A percentile compares a stretch with the other conserved stretches of the same genome.
Evolutionary conservation across 2,797 vertebrate species (phyloP).

Genomic region (Peromyscus eremicus): DNA sequence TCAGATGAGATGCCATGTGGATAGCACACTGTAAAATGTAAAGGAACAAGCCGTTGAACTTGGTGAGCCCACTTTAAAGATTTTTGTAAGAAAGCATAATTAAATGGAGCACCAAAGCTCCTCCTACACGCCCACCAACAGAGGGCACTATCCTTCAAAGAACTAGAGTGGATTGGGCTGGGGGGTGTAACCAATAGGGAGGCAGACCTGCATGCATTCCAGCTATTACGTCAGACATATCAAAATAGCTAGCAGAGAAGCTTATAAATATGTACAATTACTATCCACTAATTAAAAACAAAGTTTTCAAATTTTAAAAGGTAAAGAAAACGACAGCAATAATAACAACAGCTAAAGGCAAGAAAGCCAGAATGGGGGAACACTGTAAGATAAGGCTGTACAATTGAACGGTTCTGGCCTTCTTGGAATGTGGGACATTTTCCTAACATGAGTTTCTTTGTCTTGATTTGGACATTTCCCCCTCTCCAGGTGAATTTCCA

Average conservation of each 20-base stretch:
- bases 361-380: neutral
- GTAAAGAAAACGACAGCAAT: neutral
- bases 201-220: neutral
- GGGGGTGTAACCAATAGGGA: no score
- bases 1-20: neutral
- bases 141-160: neutral
- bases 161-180: no score
- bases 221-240: neutral
- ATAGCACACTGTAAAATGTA: slow-evolving; percentile 13
- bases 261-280: neutral
- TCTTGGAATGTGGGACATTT: neutral
- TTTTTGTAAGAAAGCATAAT: neutral
- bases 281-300: neutral
- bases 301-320: neutral
- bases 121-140: neutral
- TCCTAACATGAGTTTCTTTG: neutral
- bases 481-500: neutral
- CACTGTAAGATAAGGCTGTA: neutral
- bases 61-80: neutral
- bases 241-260: neutral
- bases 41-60: neutral
- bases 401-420: neutral
- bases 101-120: neutral
- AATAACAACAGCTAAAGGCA: neutral
- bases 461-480: neutral